Conservation (phyloP, 35 echinoderm and acorn worm genomes). For the Heliocidaris erythrogramma region DNA sequence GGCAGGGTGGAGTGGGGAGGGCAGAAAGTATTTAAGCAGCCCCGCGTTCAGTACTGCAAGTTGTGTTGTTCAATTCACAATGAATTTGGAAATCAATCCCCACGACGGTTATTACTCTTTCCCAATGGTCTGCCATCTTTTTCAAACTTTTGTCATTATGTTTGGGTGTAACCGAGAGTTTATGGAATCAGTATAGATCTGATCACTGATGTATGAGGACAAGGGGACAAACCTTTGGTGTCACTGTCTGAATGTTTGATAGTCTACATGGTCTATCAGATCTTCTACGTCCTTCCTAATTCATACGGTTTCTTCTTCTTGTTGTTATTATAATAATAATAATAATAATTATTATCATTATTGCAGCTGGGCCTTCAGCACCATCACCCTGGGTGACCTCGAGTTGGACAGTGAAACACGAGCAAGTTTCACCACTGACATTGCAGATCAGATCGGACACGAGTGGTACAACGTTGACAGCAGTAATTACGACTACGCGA, state of each 20-base stretch:
- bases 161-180: too few relatives aligned
- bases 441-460: conserved; percentile 43
- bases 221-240: not conserved
- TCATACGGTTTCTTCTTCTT: not conserved
- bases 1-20: too few relatives aligned
- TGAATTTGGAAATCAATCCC: too few relatives aligned
- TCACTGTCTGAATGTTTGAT: not conserved
- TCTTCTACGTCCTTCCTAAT: not conserved
- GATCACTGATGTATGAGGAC: not conserved
- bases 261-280: not conserved
- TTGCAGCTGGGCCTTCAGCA: not conserved
- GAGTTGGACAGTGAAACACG: not conserved
- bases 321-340: not conserved
- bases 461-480: conserved; percentile 27
- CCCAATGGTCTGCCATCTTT: too few relatives aligned
- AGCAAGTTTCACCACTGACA: not conserved
- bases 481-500: conserved; percentile 48
- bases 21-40: too few relatives aligned
- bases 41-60: too few relatives aligned
- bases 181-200: too few relatives aligned
- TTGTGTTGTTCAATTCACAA: too few relatives aligned
- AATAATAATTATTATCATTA: not conserved
- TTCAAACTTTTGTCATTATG: too few relatives aligned
- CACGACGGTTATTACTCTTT: too few relatives aligned
- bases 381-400: conserved; percentile 47